phyloP scores from a whole-genome alignment of 2,113 vertebrate genomes.

The Gobiocypris rarus region DNA sequence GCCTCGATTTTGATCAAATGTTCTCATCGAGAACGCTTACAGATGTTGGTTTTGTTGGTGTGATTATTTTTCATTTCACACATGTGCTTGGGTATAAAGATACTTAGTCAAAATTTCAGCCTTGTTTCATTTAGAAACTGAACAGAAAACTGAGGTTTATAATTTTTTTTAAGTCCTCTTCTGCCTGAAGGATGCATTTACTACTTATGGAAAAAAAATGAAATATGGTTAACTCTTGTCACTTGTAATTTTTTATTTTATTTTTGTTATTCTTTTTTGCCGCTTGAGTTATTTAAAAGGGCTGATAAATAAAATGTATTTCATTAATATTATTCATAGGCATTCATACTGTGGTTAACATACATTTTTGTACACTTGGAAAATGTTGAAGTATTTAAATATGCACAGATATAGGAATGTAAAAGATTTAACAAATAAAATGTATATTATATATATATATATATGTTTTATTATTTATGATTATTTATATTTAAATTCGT shows the following conservation, averaged over 20 bases:
- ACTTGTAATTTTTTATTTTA: neutral
- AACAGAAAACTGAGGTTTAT: neutral
- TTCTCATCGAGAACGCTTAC: constrained; percentile 1
- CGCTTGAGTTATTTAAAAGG: neutral
- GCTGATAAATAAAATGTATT: neutral
- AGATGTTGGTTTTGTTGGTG: constrained; percentile 22
- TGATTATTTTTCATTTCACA: constrained; percentile 17
- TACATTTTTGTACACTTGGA: neutral
- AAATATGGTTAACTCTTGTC: neutral
- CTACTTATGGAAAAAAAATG: neutral
- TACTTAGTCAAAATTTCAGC: neutral
- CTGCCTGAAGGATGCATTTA: neutral
- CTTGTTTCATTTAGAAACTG: neutral
- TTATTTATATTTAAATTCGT: too few species aligned
- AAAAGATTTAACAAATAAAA: neutral
- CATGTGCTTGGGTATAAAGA: neutral
- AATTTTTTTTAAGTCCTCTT: neutral
- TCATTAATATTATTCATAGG: neutral
- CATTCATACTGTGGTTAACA: neutral
- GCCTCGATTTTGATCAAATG: constrained; percentile 10
- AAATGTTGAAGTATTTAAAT: neutral
- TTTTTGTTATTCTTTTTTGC: neutral
- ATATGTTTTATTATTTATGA: too few species aligned
- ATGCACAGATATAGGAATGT: neutral
- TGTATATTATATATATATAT: too few species aligned